Evolutionary conservation across 2,888 invertebrate genomes (phyloP).

Genomic region (Rotaria socialis): DNA sequence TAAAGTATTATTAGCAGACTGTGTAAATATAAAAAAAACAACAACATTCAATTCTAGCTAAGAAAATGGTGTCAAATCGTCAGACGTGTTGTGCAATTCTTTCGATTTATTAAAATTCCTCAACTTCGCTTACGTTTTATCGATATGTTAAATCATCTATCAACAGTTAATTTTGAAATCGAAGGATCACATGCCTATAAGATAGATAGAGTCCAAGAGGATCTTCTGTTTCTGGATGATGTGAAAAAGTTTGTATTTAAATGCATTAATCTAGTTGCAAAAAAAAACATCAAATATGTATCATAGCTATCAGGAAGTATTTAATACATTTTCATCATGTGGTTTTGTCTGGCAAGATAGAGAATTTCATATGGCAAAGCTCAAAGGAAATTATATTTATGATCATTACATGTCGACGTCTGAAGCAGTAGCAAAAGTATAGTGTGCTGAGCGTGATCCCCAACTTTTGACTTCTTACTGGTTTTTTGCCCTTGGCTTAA

Average conservation of each 20-base stretch:
- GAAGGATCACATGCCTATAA: neutral
- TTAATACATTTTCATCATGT: neutral
- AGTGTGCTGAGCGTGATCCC: too few relatives aligned
- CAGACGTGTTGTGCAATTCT: neutral
- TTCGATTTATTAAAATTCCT: neutral
- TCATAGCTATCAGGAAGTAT: neutral
- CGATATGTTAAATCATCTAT: neutral
- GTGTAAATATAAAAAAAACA: neutral
- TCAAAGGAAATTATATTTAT: neutral
- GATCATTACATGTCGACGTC: neutral
- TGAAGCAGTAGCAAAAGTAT: neutral
- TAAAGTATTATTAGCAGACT: neutral
- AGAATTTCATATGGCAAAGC: neutral
- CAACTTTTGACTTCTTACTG: too few relatives aligned
- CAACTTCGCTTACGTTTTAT: neutral
- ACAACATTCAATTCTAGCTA: neutral
- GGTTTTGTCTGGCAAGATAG: neutral
- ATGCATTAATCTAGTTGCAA: neutral
- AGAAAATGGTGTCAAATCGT: neutral
- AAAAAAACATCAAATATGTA: too few relatives aligned
- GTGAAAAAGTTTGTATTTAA: neutral
- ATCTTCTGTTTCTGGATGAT: neutral
- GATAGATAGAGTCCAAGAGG: neutral
- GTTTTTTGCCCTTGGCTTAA: too few relatives aligned
- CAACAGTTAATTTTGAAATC: too few relatives aligned